Evolutionary conservation across 2,113 vertebrate genomes (phyloP), one percentile per base, ranked within the genome.

Genomic region (Anser brachyrhynchus): DNA sequence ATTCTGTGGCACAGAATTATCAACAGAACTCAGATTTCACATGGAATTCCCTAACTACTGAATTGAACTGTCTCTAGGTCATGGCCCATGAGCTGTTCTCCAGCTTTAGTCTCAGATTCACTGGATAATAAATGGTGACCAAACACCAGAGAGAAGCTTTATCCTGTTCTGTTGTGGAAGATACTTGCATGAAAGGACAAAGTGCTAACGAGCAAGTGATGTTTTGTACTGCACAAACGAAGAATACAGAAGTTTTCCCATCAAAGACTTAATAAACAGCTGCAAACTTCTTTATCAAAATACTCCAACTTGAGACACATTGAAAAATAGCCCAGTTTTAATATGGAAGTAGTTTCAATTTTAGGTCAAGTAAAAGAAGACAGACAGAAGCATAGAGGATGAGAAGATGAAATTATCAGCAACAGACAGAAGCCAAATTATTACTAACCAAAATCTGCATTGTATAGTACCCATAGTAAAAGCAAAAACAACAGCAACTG

Each of bases 31-130:
- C 73, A 31, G 52, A 65, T 92, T 94, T 90, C 76, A 86, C 23
- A 1, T 92, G 61, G 93, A 93, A 91, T 93, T 72, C 94, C 97
- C 98, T 98, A 98, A 98, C 78, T 81, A 46, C 97, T 97, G 93
- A 92, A 92, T 98, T 98, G 89, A 97, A 96, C 98, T 98, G 96
- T 98, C 97, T 96, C 94, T 96, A 98, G 98, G 98, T 98, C 96
- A 98, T 98, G 98, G 97, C 98, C 77, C 98, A 98, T 83, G 98
- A 98, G 84, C 97, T 98, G 92, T 98, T 98, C 97, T 98, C 96
- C 96, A 97, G 54, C 96, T 97, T 98, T 98, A 98, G 98, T 95
- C 97, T 98, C 93, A 98, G 98, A 97, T 93, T 97, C 95, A 94
- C 96, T 97, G 98, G 98, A 97, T 98, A 97, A 98, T 93, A 96